Conservation (phyloP, 2,888 invertebrate genomes). For the Drosophila nr. medialis region DNA sequence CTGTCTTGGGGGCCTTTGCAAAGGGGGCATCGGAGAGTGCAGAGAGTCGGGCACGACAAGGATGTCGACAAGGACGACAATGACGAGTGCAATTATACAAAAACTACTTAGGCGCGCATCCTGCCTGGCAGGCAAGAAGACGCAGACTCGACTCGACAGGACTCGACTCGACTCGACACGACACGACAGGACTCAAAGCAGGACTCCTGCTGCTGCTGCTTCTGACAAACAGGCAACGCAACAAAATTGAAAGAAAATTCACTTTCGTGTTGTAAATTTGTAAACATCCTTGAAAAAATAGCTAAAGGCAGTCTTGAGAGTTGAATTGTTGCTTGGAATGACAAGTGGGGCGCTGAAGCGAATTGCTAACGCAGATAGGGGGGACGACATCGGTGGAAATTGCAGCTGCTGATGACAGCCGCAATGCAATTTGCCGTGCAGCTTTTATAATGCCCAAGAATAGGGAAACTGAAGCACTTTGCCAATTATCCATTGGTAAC, state of each 20-base stretch:
- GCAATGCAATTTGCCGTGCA: constrained; percentile 75
- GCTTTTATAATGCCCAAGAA: constrained; percentile 39
- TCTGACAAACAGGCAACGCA: constrained; percentile 55
- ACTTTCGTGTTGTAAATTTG: constrained; percentile 81
- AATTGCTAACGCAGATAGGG: neutral
- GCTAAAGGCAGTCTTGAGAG: constrained; percentile 59
- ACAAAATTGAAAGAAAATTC: constrained; percentile 80
- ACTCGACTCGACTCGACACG: constrained; percentile 27
- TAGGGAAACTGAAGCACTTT: constrained; percentile 50
- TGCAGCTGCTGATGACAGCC: constrained; percentile 65
- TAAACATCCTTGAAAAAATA: constrained; percentile 80
- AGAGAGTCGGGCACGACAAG: constrained; percentile 36
- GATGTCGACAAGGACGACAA: constrained; percentile 77
- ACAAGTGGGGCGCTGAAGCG: constrained; percentile 34
- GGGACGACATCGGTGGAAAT: neutral
- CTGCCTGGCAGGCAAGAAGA: constrained; percentile 59
- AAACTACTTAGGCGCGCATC: constrained; percentile 79
- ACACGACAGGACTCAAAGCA: constrained; percentile 36
- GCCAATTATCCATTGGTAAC: constrained; percentile 55
- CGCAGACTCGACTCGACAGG: constrained; percentile 31
- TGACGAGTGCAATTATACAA: constrained; percentile 80
- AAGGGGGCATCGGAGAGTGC: constrained; percentile 4
- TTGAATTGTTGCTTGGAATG: constrained; percentile 55
- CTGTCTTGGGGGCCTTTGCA: constrained; percentile 16
- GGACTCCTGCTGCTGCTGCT: constrained; percentile 28